These are phyloP conservation scores for Morone saxatilis DNA, from an alignment of 2,113 vertebrate species.

Conservation along the genomic window DNA sequence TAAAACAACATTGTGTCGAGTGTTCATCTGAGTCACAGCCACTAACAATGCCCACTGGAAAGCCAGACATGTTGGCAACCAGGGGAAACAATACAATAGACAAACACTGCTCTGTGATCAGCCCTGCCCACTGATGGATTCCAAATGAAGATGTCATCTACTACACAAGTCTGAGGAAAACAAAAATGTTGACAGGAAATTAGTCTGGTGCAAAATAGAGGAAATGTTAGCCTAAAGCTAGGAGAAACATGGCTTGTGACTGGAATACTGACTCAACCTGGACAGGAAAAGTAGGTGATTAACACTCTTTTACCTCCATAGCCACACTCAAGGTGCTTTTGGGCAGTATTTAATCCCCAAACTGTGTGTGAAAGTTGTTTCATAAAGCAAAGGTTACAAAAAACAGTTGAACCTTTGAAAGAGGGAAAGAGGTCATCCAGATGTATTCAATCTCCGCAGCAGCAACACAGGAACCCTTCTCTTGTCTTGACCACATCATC, in stretches of 20 bases:
- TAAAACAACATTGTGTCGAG: conserved; percentile 49
- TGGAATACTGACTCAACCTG: conserved; percentile 9
- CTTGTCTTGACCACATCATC: conserved; percentile 51
- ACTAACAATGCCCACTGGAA: conserved; percentile 56
- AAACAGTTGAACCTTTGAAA: neutral
- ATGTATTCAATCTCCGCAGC: conserved; percentile 36
- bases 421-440: conserved; percentile 22
- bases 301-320: conserved; percentile 9
- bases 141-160: conserved; percentile 67
- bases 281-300: conserved; percentile 28
- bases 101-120: conserved; percentile 67
- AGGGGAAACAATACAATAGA: conserved; percentile 65
- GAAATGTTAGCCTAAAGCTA: conserved; percentile 9
- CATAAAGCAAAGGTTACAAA: neutral
- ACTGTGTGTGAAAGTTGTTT: neutral
- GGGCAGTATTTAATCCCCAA: neutral
- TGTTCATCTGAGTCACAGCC: conserved; percentile 58
- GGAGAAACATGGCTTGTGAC: conserved; percentile 7
- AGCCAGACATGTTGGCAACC: conserved; percentile 63
- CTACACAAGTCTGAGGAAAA: conserved; percentile 47
- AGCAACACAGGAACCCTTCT: conserved; percentile 43
- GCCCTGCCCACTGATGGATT: conserved; percentile 72
- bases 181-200: conserved; percentile 34
- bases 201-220: conserved; percentile 8
- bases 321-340: neutral